Evolutionary conservation across 2,888 invertebrate genomes (phyloP).

Genomic region (Portevinia maculata): DNA sequence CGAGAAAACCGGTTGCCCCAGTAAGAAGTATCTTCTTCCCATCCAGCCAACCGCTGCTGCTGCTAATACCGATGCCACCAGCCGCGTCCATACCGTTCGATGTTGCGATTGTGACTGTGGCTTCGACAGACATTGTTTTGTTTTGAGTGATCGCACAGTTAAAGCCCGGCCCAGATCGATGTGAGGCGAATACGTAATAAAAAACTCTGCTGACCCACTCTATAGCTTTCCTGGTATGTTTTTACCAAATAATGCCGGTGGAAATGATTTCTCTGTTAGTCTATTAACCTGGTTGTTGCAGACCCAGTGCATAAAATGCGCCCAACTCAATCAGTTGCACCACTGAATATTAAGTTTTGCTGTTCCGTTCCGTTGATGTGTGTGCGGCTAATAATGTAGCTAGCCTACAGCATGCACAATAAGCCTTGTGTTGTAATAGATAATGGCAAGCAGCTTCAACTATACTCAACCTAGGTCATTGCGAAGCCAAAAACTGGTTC

Average conservation of each 20-base stretch:
- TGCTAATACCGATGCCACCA: conserved; percentile 33
- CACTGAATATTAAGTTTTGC: conserved; percentile 21
- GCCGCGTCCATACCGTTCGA: conserved; percentile 68
- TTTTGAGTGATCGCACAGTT: conserved; percentile 18
- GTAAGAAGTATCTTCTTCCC: conserved; percentile 76
- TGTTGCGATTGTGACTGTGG: conserved; percentile 58
- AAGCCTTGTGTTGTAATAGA: conserved; percentile 56
- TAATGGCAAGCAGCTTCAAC: conserved; percentile 25
- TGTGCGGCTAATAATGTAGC: not conserved
- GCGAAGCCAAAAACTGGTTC: conserved; percentile 47
- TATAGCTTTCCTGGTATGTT: conserved; percentile 54
- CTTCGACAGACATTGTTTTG: conserved; percentile 36
- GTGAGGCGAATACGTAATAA: conserved; percentile 46
- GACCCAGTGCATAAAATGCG: conserved; percentile 11
- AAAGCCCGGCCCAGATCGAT: conserved; percentile 39
- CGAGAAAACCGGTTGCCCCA: conserved; percentile 76
- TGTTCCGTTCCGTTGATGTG: conserved; percentile 21
- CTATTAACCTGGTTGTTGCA: conserved; percentile 57
- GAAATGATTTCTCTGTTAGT: conserved; percentile 55
- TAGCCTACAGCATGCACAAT: conserved; percentile 33
- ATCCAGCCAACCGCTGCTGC: conserved; percentile 62
- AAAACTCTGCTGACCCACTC: conserved; percentile 48
- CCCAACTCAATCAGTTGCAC: conserved; percentile 35
- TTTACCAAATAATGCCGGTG: conserved; percentile 24
- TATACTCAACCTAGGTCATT: conserved; percentile 44